Conservation (phyloP, 2,113 vertebrate genomes). For the Misgurnus anguillicaudatus region DNA sequence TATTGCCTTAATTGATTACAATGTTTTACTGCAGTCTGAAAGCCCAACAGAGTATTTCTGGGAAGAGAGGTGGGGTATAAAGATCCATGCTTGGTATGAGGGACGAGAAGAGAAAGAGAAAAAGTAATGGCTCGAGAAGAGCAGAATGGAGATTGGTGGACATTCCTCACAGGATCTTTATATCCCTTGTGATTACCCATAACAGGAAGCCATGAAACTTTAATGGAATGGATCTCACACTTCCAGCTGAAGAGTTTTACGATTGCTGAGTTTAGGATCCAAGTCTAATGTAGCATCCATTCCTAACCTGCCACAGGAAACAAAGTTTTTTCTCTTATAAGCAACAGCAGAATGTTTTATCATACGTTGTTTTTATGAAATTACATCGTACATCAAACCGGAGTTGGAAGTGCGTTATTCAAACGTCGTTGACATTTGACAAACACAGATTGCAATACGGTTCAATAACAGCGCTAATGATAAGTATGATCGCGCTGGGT, state of each 20-base stretch:
- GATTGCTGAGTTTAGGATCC: not conserved
- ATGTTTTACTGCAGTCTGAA: too few relatives aligned
- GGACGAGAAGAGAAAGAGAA: not conserved
- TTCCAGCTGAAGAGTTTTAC: not conserved
- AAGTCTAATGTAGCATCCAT: not conserved
- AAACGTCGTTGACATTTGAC: conserved; percentile 44
- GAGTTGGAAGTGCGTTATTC: conserved; percentile 33
- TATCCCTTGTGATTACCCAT: not conserved
- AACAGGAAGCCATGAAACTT: not conserved
- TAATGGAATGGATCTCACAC: not conserved
- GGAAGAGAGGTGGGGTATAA: not conserved
- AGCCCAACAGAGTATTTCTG: not conserved
- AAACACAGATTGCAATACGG: conserved; percentile 59
- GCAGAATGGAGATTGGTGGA: not conserved
- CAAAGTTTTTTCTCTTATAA: not conserved
- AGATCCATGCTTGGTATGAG: not conserved
- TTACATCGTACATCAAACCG: conserved; percentile 57
- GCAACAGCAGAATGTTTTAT: not conserved
- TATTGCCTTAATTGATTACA: too few relatives aligned
- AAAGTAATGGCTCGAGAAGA: not conserved
- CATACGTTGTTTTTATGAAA: conserved; percentile 50
- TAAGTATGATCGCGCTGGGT: conserved; percentile 57
- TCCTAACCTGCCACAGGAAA: not conserved
- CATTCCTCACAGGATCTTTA: not conserved
- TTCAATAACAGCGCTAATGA: conserved; percentile 65